Evolutionary conservation across 1,140 invertebrate genomes (phyloP).

Genomic region (Himalopsyche phryganea): DNA sequence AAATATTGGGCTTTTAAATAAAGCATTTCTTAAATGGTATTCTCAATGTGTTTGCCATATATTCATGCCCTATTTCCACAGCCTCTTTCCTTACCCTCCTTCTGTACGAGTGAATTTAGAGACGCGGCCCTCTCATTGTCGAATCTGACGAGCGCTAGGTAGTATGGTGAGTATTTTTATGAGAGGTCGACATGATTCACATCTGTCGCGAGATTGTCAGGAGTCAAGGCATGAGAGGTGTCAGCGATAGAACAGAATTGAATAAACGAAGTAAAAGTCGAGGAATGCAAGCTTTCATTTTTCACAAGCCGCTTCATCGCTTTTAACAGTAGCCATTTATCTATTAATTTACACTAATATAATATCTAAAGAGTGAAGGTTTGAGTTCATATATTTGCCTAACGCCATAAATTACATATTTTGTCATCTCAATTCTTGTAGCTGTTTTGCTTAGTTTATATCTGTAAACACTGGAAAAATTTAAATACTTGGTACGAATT

Average conservation of each 20-base stretch:
- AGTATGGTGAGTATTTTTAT: not conserved
- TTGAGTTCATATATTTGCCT: not conserved
- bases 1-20: conserved; percentile 58
- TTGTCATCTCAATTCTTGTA: too few species aligned
- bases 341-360: not conserved
- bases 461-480: too few species aligned
- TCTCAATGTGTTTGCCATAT: conserved; percentile 62
- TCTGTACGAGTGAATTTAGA: not conserved
- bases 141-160: not conserved
- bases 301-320: not conserved
- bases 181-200: too few species aligned
- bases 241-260: too few species aligned
- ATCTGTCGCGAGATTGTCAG: too few species aligned
- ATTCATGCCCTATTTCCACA: conserved; percentile 44
- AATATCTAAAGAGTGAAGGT: not conserved
- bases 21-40: conserved; percentile 59
- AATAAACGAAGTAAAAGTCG: too few species aligned
- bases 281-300: too few species aligned
- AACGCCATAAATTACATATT: not conserved
- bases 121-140: conserved; percentile 20
- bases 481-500: too few species aligned
- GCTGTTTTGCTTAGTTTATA: too few species aligned
- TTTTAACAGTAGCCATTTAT: conserved; percentile 2
- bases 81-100: conserved; percentile 34
- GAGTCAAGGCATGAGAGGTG: too few species aligned